A percentile compares a stretch with the other conserved stretches of the same genome.
phyloP scores from a whole-genome alignment of 2,113 vertebrate genomes.

The Rhagologus leucostigma region DNA sequence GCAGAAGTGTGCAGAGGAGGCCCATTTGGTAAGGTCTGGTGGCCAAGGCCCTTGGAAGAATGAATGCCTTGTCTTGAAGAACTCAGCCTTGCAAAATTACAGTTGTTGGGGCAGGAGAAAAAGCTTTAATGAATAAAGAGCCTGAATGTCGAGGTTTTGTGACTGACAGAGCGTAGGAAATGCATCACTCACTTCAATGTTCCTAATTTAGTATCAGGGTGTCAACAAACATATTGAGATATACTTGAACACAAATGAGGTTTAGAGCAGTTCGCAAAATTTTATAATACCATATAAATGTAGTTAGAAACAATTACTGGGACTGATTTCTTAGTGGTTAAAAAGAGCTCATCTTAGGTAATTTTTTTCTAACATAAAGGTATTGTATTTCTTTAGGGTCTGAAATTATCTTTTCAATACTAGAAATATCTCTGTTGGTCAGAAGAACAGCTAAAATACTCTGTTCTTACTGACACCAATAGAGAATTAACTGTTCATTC shows the following conservation, averaged over 20 bases:
- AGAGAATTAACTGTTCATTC: neutral
- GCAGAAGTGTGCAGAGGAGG: slow-evolving; percentile 88
- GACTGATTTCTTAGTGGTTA: neutral
- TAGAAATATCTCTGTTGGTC: neutral
- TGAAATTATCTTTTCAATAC: neutral
- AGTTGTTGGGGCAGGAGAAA: neutral
- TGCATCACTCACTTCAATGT: neutral
- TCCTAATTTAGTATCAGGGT: neutral
- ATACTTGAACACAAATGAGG: neutral
- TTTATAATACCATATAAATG: neutral
- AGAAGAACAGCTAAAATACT: neutral
- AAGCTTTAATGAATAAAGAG: neutral
- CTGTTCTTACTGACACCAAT: neutral
- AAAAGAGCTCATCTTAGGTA: neutral
- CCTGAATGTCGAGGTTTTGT: neutral
- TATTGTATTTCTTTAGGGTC: neutral
- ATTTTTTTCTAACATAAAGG: neutral
- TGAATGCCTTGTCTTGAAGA: neutral
- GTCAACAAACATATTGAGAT: neutral
- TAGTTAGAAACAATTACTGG: neutral
- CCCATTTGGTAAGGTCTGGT: slow-evolving; percentile 79
- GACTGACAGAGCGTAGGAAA: neutral
- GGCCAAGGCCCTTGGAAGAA: neutral
- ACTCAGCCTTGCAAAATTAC: neutral
- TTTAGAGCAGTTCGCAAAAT: neutral